Percentiles rank a stretch among this genome's conserved stretches.
Conservation (phyloP, 2,113 vertebrate genomes). For the Cardinalis cardinalis region DNA sequence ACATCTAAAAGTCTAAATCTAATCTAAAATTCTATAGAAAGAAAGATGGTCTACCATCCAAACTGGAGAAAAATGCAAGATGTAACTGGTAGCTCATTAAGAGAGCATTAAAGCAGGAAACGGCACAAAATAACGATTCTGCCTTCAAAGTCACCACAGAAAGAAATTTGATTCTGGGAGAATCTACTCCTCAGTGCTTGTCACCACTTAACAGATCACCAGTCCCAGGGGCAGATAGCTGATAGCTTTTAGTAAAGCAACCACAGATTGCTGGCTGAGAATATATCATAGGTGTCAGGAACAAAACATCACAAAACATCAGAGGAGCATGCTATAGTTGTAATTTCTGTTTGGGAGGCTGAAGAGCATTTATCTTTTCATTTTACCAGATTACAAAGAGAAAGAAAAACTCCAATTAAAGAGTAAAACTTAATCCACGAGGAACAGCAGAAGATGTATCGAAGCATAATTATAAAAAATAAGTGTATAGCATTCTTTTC, state of each 20-base stretch:
- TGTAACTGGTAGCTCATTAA: background rate
- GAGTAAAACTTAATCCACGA: background rate
- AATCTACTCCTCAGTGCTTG: background rate
- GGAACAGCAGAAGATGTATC: background rate
- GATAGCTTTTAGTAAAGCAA: background rate
- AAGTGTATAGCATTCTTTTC: background rate
- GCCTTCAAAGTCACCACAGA: background rate
- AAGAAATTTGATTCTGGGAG: background rate
- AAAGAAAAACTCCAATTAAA: background rate
- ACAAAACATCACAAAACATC: background rate
- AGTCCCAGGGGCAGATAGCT: background rate
- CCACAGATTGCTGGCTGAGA: background rate
- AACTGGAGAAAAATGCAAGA: background rate
- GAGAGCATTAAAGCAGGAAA: background rate
- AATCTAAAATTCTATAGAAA: background rate
- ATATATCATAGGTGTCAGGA: background rate
- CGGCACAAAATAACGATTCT: background rate
- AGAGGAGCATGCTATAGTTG: background rate
- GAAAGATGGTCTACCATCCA: too few species aligned
- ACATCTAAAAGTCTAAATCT: background rate
- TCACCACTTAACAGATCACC: background rate
- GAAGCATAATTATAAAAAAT: background rate
- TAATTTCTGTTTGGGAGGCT: background rate
- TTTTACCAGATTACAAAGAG: background rate
- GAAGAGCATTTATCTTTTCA: background rate